Percentiles rank a stretch among this genome's conserved stretches.
phyloP scores from a whole-genome alignment of 1,140 invertebrate species.

The Panulirus ornatus region DNA sequence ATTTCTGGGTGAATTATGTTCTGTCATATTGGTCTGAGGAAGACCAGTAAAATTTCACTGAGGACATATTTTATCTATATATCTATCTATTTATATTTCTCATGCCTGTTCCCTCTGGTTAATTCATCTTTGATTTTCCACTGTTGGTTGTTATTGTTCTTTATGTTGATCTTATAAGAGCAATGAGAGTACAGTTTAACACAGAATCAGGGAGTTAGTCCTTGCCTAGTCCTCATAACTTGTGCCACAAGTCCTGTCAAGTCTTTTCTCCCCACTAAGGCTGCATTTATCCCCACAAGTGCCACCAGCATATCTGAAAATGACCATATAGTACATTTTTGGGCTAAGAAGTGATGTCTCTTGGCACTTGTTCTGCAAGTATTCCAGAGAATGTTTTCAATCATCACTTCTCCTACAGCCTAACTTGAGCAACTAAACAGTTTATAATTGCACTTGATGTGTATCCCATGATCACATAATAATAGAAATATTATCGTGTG shows the following conservation, averaged over 20 bases:
- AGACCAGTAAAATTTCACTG: too few species aligned
- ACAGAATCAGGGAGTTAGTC: background rate
- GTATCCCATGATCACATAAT: slow-evolving; percentile 3
- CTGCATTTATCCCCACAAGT: slow-evolving; percentile 33
- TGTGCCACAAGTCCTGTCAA: slow-evolving; percentile 15
- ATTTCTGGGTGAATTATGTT: too few species aligned
- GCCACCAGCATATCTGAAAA: slow-evolving; percentile 53
- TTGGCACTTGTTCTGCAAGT: slow-evolving; percentile 71
- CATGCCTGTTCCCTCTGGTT: background rate
- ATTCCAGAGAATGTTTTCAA: slow-evolving; percentile 64
- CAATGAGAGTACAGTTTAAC: background rate
- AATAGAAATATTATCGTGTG: slow-evolving; percentile 1
- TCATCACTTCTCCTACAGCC: slow-evolving; percentile 28
- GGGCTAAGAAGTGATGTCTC: slow-evolving; percentile 65
- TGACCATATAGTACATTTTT: slow-evolving; percentile 23
- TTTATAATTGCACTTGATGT: slow-evolving; percentile 19
- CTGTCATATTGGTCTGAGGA: too few species aligned
- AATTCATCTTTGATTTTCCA: background rate
- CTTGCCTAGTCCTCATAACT: background rate
- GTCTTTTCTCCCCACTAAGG: background rate
- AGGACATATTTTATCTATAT: too few species aligned
- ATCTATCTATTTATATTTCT: too few species aligned
- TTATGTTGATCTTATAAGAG: background rate
- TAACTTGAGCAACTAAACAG: background rate
- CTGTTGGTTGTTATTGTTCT: background rate